Evolutionary conservation across 1,140 invertebrate genomes (phyloP).

Genomic region (Drosophila pseudoobscura): DNA sequence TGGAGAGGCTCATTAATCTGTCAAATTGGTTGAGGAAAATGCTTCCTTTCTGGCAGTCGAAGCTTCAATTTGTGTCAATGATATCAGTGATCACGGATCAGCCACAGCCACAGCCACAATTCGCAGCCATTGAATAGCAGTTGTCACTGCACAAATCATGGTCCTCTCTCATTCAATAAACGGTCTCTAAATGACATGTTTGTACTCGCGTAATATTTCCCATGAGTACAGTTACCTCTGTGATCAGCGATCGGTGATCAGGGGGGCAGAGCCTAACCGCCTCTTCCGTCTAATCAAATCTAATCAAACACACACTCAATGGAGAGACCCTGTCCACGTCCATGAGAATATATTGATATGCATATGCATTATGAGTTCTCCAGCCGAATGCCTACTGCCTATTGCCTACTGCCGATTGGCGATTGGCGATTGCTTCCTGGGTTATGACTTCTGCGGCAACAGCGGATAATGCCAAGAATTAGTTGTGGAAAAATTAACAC

Average conservation of each 20-base stretch:
- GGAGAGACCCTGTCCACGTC: neutral
- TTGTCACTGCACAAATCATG: neutral
- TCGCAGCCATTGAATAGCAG: neutral
- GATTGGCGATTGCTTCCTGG: constrained; percentile 59
- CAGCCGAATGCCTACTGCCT: constrained; percentile 4
- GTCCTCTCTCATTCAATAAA: constrained; percentile 16
- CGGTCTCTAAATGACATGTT: constrained; percentile 29
- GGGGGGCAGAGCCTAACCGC: constrained; percentile 26
- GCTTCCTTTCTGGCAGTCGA: constrained; percentile 10
- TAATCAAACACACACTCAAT: too few species aligned
- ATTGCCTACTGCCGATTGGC: constrained; percentile 15
- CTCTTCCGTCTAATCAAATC: constrained; percentile 45
- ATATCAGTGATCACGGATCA: constrained; percentile 5
- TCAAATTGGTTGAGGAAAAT: constrained; percentile 40
- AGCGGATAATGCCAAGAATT: constrained; percentile 72
- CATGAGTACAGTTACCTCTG: constrained; percentile 19
- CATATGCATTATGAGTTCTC: constrained; percentile 7
- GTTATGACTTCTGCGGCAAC: constrained; percentile 74
- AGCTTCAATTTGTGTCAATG: constrained; percentile 33
- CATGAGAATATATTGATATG: constrained; percentile 51
- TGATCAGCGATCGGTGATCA: too few species aligned
- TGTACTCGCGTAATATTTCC: constrained; percentile 11
- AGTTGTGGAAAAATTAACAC: constrained; percentile 80
- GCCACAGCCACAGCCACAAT: neutral
- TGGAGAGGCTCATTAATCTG: constrained; percentile 32